Conservation (phyloP, 2,113 vertebrate genomes). For the Protomyctophum bolini region DNA sequence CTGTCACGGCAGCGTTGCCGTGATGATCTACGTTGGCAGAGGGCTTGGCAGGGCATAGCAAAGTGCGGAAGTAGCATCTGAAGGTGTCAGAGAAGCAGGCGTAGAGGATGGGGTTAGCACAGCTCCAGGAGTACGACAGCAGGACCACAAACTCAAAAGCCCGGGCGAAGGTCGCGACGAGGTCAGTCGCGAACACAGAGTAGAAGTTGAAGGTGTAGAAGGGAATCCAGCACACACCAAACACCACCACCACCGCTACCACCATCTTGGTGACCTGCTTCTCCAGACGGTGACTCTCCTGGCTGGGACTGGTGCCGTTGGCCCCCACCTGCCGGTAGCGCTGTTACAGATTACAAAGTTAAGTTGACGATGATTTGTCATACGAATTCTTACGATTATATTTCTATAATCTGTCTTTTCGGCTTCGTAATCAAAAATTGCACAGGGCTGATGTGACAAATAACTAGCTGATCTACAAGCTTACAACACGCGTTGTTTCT, state of each 20-base stretch:
- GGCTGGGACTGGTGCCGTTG: background rate
- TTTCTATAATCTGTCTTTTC: no score
- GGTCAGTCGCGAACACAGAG: slow-evolving; percentile 37
- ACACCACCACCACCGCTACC: slow-evolving; percentile 72
- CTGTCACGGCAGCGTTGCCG: slow-evolving; percentile 51
- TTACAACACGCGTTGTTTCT: no score
- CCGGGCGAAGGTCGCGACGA: slow-evolving; percentile 41
- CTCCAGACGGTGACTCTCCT: slow-evolving; percentile 59
- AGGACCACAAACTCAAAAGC: slow-evolving; percentile 77
- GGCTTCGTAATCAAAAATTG: no score
- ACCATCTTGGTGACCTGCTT: slow-evolving; percentile 79
- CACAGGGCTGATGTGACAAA: no score
- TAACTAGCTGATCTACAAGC: no score
- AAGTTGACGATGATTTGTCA: no score
- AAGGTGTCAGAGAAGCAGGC: slow-evolving; percentile 76
- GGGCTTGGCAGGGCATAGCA: slow-evolving; percentile 67
- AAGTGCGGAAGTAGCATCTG: slow-evolving; percentile 67
- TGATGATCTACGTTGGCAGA: slow-evolving; percentile 39
- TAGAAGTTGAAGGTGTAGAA: slow-evolving; percentile 82
- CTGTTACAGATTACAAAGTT: no score
- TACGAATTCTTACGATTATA: no score
- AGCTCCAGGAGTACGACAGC: slow-evolving; percentile 83
- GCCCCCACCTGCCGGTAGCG: slow-evolving; percentile 30
- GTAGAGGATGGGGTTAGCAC: slow-evolving; percentile 80
- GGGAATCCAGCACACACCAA: slow-evolving; percentile 80